Percentiles rank a stretch among this genome's conserved stretches.
Evolutionary conservation across 2,888 invertebrate species (phyloP).

Genomic region (Melanostoma mellinum): DNA sequence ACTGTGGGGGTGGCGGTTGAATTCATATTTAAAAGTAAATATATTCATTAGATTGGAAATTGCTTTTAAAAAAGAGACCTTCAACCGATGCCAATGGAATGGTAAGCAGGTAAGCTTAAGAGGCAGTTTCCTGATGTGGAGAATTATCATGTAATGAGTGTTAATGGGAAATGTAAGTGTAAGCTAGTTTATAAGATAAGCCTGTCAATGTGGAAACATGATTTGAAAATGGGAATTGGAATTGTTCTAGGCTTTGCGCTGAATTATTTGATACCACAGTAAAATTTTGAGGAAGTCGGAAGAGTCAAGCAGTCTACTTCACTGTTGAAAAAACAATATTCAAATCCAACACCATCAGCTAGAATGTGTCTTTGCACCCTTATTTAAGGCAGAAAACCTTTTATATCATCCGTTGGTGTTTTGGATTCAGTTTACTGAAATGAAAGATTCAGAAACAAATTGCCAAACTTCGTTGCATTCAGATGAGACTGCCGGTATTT

Average conservation of each 20-base stretch:
- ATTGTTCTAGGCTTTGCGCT: background rate
- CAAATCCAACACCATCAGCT: too few relatives aligned
- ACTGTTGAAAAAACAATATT: too few relatives aligned
- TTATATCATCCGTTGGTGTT: too few relatives aligned
- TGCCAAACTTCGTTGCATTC: too few relatives aligned
- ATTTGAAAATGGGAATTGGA: conserved; percentile 1
- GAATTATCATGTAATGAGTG: conserved; percentile 70
- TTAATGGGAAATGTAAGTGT: conserved; percentile 66
- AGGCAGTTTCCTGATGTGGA: conserved; percentile 47
- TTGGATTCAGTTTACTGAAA: too few relatives aligned
- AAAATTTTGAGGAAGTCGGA: too few relatives aligned
- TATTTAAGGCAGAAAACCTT: too few relatives aligned
- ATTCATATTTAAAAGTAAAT: conserved; percentile 70
- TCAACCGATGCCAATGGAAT: conserved; percentile 53
- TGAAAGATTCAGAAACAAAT: too few relatives aligned
- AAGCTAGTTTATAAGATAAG: conserved; percentile 28
- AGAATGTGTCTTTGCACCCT: too few relatives aligned
- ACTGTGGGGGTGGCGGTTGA: conserved; percentile 13
- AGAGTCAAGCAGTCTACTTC: too few relatives aligned
- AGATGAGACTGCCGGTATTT: too few relatives aligned
- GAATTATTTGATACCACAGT: too few relatives aligned
- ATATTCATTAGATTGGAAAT: conserved; percentile 71
- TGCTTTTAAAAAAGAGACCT: conserved; percentile 33
- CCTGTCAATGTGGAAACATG: conserved; percentile 40
- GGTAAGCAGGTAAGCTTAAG: conserved; percentile 63